Evolutionary conservation across 2,888 invertebrate genomes (phyloP), one percentile per base, ranked within the genome.

Genomic region (Platerodrilus igneus): DNA sequence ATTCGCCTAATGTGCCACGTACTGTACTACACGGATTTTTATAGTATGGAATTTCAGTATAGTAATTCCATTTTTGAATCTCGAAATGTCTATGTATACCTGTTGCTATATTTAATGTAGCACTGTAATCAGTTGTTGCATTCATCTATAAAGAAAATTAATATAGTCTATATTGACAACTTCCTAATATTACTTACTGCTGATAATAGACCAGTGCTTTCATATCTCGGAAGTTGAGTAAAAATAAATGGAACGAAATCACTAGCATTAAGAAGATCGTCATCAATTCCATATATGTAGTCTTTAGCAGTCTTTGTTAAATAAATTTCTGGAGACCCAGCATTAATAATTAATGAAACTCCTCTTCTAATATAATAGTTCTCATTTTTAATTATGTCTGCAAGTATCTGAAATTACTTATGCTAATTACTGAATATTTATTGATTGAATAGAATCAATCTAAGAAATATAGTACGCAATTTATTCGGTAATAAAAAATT

Each of bases 181-280:
- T n/a, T n/a, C n/a, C n/a, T n/a, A n/a, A n/a, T n/a, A n/a, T 8
- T 38, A 40, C 57, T 61, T 66, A 80, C 81, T 55, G 69, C 71
- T 53, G 87, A 90, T 67, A 93, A 91, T 81, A 90, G 85, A 5
- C 87, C 93, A 61, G 93, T 91, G 56, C 75, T 78, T 57, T 91
- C 90, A 45, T 80, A 80, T 0, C 77, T 77, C 0, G 76, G 72
- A 3, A 72, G 46, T 8, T 43, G 34, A 3, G 60, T 53, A 2
- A 57, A 70, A 14, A 77, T 72, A 1, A 75, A 62, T 0, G 79
- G 78, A 36, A 82, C 56, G 47, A 71, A 72, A 45, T 73, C 74
- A 0, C 82, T 83, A 44, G 83, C 63, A 21, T 78, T 76, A 37
- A 92, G 73, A 33, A 91, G 63, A 0, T 77, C 67, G 61, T 92